Conservation (phyloP, 2,113 vertebrate genomes). For the Ammospiza caudacuta region DNA sequence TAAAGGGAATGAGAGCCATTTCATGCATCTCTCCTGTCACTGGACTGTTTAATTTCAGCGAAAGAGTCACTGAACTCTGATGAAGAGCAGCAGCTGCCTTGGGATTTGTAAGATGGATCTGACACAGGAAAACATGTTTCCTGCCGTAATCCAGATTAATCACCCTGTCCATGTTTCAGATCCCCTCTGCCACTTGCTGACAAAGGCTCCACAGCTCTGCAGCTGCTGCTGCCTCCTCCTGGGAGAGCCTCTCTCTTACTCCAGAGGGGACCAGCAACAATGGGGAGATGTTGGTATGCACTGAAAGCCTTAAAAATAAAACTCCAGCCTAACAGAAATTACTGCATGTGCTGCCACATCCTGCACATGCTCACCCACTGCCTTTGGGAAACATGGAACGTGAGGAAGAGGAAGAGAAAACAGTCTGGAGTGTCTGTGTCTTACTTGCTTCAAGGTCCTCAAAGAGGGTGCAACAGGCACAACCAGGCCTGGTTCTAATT, state of each 20-base stretch:
- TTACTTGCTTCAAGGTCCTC: neutral
- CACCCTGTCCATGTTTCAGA: neutral
- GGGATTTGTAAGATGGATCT: neutral
- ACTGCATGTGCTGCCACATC: no score
- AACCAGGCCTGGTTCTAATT: neutral
- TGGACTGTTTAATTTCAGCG: neutral
- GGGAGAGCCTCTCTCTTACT: neutral
- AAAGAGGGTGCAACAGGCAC: neutral
- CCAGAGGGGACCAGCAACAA: neutral
- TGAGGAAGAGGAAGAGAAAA: neutral
- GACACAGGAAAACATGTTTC: neutral
- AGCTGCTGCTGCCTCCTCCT: neutral
- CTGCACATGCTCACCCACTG: fast-evolving
- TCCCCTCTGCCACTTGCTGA: neutral
- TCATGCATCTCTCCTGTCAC: neutral
- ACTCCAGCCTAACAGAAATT: neutral
- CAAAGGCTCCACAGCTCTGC: neutral
- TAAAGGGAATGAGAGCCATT: neutral
- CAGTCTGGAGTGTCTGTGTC: neutral
- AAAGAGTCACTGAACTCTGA: neutral
- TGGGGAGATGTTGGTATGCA: neutral
- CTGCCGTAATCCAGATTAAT: neutral
- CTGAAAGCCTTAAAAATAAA: neutral
- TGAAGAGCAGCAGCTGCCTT: neutral
- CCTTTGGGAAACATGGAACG: neutral